Conservation (phyloP, 2,797 vertebrate genomes). For the Parambassis ranga region DNA sequence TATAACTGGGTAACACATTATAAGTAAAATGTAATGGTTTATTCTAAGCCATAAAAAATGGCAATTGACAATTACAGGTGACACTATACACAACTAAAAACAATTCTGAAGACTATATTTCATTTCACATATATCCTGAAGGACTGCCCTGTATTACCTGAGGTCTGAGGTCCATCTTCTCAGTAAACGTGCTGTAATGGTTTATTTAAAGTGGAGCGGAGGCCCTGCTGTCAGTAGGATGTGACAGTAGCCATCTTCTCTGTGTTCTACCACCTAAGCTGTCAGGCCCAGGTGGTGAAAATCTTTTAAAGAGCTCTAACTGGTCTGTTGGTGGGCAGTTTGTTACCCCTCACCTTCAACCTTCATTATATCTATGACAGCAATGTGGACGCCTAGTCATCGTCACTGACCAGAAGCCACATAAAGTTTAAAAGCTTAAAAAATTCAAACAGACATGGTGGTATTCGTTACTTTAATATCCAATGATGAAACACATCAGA, state of each 20-base stretch:
- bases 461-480: constrained; percentile 30
- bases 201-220: background rate
- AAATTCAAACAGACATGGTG: background rate
- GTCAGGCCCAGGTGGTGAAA: constrained; percentile 15
- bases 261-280: constrained; percentile 10
- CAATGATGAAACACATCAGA: background rate
- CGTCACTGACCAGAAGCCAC: background rate
- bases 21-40: too few relatives aligned
- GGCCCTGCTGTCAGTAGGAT: background rate
- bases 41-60: too few relatives aligned
- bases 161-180: too few relatives aligned
- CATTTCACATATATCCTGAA: too few relatives aligned
- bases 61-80: too few relatives aligned
- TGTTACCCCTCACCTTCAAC: background rate
- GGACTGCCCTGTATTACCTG: too few relatives aligned
- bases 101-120: too few relatives aligned
- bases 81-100: too few relatives aligned
- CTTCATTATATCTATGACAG: too few relatives aligned
- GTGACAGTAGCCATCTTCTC: background rate
- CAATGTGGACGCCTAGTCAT: too few relatives aligned
- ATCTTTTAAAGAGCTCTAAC: background rate
- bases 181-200: background rate
- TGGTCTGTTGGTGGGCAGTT: background rate
- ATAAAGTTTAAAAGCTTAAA: background rate
- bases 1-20: too few relatives aligned